Conservation (phyloP, 2,797 vertebrate species). For the Furcifer pardalis region DNA sequence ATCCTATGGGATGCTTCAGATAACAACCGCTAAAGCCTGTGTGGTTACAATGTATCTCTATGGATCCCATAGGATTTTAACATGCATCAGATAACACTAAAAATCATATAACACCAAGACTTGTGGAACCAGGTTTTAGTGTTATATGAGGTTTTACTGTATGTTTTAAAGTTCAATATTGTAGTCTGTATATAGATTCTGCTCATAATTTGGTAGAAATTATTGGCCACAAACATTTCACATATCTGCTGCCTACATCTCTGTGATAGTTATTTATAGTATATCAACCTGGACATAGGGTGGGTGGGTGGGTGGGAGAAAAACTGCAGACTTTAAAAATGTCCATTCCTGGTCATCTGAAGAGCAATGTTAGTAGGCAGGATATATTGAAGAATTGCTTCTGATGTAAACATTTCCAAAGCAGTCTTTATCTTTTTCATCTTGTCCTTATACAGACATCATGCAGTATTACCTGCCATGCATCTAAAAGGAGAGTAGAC, state of each 20-base stretch:
- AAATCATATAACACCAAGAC: no score
- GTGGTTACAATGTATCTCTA: no score
- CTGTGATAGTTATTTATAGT: not conserved
- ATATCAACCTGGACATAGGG: not conserved
- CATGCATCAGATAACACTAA: no score
- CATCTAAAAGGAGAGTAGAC: not conserved
- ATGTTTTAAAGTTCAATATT: slow-evolving; percentile 23
- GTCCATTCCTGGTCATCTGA: not conserved
- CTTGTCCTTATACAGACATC: not conserved
- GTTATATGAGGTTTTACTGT: no score
- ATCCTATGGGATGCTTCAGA: no score
- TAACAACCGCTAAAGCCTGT: no score
- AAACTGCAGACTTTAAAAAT: not conserved
- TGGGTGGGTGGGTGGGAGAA: no score
- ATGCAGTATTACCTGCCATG: not conserved
- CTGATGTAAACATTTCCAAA: not conserved
- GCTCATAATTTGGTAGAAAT: not conserved
- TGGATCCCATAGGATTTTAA: no score
- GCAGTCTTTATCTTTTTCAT: not conserved
- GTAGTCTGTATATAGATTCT: not conserved
- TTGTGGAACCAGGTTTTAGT: no score
- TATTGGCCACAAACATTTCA: not conserved
- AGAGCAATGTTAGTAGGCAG: not conserved
- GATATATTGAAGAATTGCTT: not conserved
- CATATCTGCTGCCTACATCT: not conserved